These are phyloP conservation scores for Melangyna quadrimaculata DNA, from an alignment of 2,888 invertebrate species.

Conservation along the genomic window DNA sequence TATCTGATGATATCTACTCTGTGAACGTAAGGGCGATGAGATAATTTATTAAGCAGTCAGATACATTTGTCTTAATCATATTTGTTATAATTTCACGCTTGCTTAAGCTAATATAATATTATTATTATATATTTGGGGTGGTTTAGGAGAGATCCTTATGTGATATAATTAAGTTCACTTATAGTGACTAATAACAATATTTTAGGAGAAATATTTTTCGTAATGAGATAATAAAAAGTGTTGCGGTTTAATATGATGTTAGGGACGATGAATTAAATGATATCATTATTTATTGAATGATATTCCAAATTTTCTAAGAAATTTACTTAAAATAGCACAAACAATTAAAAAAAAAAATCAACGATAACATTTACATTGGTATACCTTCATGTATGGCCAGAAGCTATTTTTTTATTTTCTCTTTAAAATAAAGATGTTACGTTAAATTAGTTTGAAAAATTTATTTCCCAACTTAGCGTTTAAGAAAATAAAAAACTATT, in stretches of 20 bases:
- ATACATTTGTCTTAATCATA: slow-evolving; percentile 55
- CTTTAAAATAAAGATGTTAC: too few species aligned
- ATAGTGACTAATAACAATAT: neutral
- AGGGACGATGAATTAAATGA: neutral
- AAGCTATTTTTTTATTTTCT: too few species aligned
- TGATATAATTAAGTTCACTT: slow-evolving; percentile 44
- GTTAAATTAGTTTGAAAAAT: too few species aligned
- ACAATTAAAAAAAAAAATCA: too few species aligned
- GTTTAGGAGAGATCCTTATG: slow-evolving; percentile 6
- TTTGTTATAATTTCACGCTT: slow-evolving; percentile 47
- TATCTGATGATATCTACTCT: slow-evolving; percentile 11
- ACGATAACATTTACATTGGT: too few species aligned
- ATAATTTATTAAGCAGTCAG: slow-evolving; percentile 43
- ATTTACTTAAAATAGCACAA: too few species aligned
- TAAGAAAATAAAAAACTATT: too few species aligned
- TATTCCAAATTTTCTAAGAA: neutral
- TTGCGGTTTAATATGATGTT: slow-evolving; percentile 5
- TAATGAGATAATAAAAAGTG: slow-evolving; percentile 7
- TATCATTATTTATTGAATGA: neutral
- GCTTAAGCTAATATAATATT: slow-evolving; percentile 5
- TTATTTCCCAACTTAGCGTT: too few species aligned
- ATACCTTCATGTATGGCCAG: too few species aligned
- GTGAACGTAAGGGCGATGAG: slow-evolving; percentile 3
- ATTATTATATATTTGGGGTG: neutral
- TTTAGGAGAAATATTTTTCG: neutral